Evolutionary conservation across 2,888 invertebrate species (phyloP).

Genomic region (Hyposoter dolosus): DNA sequence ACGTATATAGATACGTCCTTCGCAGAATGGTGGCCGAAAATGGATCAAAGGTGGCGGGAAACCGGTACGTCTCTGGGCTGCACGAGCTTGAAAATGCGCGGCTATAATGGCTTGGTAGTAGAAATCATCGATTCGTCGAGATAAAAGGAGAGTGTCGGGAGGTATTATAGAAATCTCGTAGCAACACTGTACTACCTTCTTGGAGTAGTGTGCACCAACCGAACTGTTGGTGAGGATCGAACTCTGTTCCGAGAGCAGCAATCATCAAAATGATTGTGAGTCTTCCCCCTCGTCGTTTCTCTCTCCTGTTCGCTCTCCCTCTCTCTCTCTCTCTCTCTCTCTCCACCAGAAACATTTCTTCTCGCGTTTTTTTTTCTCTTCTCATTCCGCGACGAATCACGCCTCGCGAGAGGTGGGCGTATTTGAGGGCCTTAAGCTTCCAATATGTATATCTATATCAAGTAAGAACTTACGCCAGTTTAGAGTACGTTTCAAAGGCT

Average conservation of each 20-base stretch:
- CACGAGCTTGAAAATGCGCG: constrained; percentile 1
- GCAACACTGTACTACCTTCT: neutral
- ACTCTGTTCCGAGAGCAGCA: constrained; percentile 69
- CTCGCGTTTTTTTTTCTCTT: constrained; percentile 34
- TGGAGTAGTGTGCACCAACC: neutral
- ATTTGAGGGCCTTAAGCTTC: constrained; percentile 62
- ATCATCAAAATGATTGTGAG: constrained; percentile 77
- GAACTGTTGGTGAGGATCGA: constrained; percentile 56
- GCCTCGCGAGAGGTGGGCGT: constrained; percentile 67
- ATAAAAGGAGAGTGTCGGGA: constrained; percentile 22
- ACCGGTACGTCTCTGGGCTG: neutral
- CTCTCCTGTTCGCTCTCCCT: constrained; percentile 3
- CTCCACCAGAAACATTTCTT: constrained; percentile 39
- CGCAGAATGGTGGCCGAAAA: neutral
- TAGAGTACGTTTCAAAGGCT: constrained; percentile 68
- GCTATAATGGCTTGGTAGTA: constrained; percentile 28
- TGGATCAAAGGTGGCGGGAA: constrained; percentile 23
- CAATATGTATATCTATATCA: constrained; percentile 31
- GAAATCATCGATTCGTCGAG: constrained; percentile 39
- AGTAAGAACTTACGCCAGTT: constrained; percentile 69
- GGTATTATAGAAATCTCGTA: constrained; percentile 28
- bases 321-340: neutral
- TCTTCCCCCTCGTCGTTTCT: constrained; percentile 45
- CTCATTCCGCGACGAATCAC: constrained; percentile 71
- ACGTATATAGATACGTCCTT: neutral